Evolutionary conservation across 2,797 vertebrate species (phyloP), one percentile per base, ranked within the genome.

Genomic region (Spheniscus humboldti): DNA sequence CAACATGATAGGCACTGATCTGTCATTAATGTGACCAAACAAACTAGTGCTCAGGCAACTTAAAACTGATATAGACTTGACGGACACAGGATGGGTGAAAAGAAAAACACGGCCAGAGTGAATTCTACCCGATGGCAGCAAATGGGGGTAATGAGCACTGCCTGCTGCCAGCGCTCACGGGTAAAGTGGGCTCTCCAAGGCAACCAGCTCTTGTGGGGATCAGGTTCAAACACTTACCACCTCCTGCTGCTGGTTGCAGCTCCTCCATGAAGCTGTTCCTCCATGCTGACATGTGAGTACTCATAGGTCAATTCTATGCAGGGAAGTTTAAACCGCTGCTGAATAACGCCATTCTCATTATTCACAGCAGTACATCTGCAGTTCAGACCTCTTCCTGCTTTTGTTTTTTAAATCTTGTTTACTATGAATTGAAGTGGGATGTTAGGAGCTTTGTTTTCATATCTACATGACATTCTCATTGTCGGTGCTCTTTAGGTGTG

Each of bases 91-190:
- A 47, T 7, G 13, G 20, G 18, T 48, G 43, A 66, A 76, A 76
- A 85, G 30, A 23, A 52, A 85, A 47, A 8, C 10, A 20, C 0
- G 0, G 13, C 9, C n/a, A 47, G 22, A 25, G 31, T n/a, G 43
- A 47, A n/a, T 30, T 41, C 72, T 43, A 7, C 39, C 28, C 37
- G 62, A 31, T 13, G 18, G 41, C 72, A 79, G 35, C 33, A 69
- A 33, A 31, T 0, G 2, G 18, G n/a, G 22, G 19, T 39, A 43
- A 43, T 3, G 15, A 63, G 13, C 13, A 5, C 47, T 55, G 28
- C 31, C 39, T 41, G 55, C 53, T 78, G 31, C 45, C 64, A 37
- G 37, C 69, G 12, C 52, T 18, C 1, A 1, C 13, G 27, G 28
- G 10, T 28, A 10, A 73, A 55, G 39, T 0, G 0, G 13, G 7